These are phyloP conservation scores for Lissocephala sabroskyi DNA, from an alignment of 2,888 invertebrate genomes.

Conservation along the genomic window DNA sequence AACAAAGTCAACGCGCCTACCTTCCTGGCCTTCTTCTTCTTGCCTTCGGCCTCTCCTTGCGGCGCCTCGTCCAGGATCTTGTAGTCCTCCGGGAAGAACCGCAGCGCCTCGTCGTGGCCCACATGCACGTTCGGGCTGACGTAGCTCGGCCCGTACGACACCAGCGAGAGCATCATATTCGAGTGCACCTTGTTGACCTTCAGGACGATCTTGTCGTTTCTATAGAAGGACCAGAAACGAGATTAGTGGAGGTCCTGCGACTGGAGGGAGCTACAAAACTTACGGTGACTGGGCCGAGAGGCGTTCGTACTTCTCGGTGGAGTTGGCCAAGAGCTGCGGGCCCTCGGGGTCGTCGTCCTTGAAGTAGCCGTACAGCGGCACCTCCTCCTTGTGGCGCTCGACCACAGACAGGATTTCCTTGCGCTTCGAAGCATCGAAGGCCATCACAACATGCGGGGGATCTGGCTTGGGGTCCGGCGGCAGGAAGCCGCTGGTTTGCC, in stretches of 20 bases:
- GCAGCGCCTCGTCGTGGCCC: slow-evolving; percentile 77
- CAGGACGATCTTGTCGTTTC: slow-evolving; percentile 80
- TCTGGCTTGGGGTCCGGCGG: slow-evolving; percentile 77
- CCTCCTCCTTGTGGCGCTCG: slow-evolving; percentile 73
- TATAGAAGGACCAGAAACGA: slow-evolving; percentile 50
- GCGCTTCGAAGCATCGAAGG: slow-evolving; percentile 80
- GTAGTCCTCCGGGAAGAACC: slow-evolving; percentile 78
- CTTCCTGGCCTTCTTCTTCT: slow-evolving; percentile 68
- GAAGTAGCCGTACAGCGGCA: slow-evolving; percentile 81
- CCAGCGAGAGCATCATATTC: slow-evolving; percentile 78
- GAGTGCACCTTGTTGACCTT: slow-evolving; percentile 79
- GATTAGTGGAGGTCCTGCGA: neutral
- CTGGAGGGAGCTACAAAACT: slow-evolving; percentile 18
- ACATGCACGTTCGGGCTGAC: slow-evolving; percentile 79
- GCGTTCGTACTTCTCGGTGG: slow-evolving; percentile 75
- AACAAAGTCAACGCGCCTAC: slow-evolving; percentile 29
- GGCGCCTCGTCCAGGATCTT: slow-evolving; percentile 73
- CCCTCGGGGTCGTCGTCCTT: slow-evolving; percentile 76
- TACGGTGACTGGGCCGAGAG: slow-evolving; percentile 42
- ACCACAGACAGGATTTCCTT: slow-evolving; percentile 76
- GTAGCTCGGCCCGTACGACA: slow-evolving; percentile 79
- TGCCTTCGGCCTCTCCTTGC: slow-evolving; percentile 27
- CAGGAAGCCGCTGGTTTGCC: slow-evolving; percentile 73
- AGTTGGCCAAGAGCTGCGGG: slow-evolving; percentile 78
- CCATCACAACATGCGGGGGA: slow-evolving; percentile 79